Evolutionary conservation across 2,113 vertebrate species (phyloP).

Genomic region (Lynx canadensis): DNA sequence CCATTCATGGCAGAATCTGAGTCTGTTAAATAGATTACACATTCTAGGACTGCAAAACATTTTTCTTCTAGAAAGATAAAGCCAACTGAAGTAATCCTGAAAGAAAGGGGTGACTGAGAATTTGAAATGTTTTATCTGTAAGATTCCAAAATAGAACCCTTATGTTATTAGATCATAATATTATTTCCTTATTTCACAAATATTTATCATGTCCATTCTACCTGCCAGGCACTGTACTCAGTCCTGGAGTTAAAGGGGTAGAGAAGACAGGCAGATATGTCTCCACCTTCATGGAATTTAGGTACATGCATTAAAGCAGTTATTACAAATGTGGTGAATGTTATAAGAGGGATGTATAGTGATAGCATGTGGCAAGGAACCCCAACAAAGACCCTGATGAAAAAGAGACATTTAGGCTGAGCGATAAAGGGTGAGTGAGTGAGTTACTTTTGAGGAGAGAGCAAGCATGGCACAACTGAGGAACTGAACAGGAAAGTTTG

Average conservation of each 20-base stretch:
- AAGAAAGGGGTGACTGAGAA: background rate
- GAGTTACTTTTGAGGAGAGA: background rate
- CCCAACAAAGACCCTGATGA: background rate
- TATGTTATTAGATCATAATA: background rate
- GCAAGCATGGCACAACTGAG: background rate
- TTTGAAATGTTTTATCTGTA: background rate
- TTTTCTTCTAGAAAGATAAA: background rate
- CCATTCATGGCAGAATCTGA: background rate
- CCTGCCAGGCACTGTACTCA: background rate
- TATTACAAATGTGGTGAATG: background rate
- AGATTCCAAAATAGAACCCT: background rate
- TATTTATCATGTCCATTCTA: background rate
- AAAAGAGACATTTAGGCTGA: background rate
- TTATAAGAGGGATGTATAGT: background rate
- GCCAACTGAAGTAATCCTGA: background rate
- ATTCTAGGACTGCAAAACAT: background rate
- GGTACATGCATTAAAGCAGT: background rate
- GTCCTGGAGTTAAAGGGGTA: background rate
- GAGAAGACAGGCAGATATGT: background rate
- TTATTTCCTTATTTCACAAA: background rate
- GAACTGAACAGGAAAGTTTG: background rate
- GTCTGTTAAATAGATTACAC: background rate
- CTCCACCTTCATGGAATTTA: background rate
- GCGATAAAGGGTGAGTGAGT: background rate
- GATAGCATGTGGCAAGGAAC: background rate